Base-by-base conservation (phyloP, 2,797 vertebrate genomes). In the Phoxinus dragarum region DNA sequence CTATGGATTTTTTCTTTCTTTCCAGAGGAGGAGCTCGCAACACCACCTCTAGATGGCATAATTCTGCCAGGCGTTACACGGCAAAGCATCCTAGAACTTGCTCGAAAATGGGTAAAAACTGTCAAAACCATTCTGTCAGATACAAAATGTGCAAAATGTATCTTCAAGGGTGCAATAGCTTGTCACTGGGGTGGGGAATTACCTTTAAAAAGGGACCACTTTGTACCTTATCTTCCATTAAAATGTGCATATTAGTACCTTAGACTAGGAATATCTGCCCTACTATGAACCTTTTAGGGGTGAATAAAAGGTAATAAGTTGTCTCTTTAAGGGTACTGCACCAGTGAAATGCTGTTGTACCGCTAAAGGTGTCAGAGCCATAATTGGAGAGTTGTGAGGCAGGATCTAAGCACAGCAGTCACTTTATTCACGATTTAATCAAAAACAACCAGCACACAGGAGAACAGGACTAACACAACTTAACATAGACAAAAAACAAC, bases 21-120 rank as follows among this genome's bases (percentile, higher is more conserved):
- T 80, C 76, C 90, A 99, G 98, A 97, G 86, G 94, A 97, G 86
- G 97, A 99, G 81, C 93, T 98, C 84, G 96, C 94, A 71, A 98
- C 97, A 0, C 96, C 97, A 77, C 97, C 97, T 17, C 94, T 98
- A 90, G 97, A 98, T 90, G 97, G 97, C 86, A 93, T 97, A 91
- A 97, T 98, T 86, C 95, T 98, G 75, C 97, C 97, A 40, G 97
- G 97, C 69, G 94, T 97, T 84, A 97, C 95, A 2, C 93, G 97
- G 54, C 96, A 94, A 91, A 97, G 97, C 90, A 94, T 99, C 84
- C 90, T 98, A 87, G 97, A 99, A 27, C 91, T 98, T 74, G 92
- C 94, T 21, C 84, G 27, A 6, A 72, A 91, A 19, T 98, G 97
- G 97, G 97, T 98, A 88, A 89, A 95, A 66, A 61, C n/a, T 40